Evolutionary conservation across 2,888 invertebrate genomes (phyloP).

Genomic region (Polydrusus cervinus): DNA sequence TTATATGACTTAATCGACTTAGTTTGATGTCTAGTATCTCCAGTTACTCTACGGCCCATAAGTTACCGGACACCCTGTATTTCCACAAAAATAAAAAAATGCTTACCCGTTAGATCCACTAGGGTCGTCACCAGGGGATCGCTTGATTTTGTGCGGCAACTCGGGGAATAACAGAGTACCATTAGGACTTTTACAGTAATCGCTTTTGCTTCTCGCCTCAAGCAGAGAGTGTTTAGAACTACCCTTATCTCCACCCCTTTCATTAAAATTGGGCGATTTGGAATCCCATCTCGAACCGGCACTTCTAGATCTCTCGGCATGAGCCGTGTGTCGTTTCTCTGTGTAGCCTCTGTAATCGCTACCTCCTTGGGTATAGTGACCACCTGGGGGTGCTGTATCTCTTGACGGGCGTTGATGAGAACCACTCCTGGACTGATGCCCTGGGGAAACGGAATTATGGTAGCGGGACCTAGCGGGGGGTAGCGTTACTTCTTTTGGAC

Average conservation of each 20-base stretch:
- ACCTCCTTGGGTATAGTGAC: neutral
- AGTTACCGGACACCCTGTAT: too few species aligned
- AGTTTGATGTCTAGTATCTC: too few species aligned
- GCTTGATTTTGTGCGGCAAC: constrained; percentile 2
- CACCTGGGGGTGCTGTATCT: neutral
- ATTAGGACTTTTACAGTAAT: neutral
- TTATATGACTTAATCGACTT: too few species aligned
- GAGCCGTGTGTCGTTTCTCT: too few species aligned
- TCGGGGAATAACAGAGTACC: constrained; percentile 14
- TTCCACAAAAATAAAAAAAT: too few species aligned
- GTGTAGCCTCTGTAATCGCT: too few species aligned
- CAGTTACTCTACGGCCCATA: too few species aligned
- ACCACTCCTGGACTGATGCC: neutral
- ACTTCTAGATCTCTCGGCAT: neutral
- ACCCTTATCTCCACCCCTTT: neutral
- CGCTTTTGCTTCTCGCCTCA: neutral
- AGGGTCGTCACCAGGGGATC: neutral
- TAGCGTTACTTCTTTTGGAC: neutral
- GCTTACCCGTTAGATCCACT: neutral
- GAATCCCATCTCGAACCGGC: neutral
- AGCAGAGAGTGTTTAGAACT: neutral
- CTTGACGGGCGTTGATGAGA: neutral
- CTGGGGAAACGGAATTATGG: too few species aligned
- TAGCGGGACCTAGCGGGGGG: too few species aligned
- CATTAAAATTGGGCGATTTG: too few species aligned